Percentiles rank a stretch among this genome's conserved stretches.
Evolutionary conservation across 2,797 vertebrate genomes (phyloP).

Genomic region (Acrossocheilus fasciatus): DNA sequence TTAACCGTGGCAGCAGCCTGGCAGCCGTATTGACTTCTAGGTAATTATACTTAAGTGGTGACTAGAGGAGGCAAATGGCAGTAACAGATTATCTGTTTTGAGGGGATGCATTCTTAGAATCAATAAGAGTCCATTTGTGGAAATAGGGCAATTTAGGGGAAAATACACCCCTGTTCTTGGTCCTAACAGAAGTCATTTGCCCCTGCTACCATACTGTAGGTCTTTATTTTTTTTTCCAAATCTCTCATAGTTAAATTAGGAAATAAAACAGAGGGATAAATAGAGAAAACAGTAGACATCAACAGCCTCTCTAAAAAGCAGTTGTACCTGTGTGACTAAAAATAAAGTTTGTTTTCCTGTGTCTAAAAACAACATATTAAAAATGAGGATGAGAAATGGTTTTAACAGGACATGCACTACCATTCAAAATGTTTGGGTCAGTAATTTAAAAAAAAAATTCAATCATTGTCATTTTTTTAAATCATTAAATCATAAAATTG

Average conservation of each 20-base stretch:
- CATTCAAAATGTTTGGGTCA: background rate
- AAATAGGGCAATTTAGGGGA: constrained; percentile 78
- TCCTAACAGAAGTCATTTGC: constrained; percentile 69
- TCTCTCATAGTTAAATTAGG: constrained; percentile 41
- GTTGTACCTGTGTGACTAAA: background rate
- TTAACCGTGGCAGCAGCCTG: constrained; percentile 68
- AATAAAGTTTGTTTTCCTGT: background rate
- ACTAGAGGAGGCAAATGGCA: constrained; percentile 75
- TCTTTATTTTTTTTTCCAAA: constrained; percentile 4
- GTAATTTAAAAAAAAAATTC: too few species aligned
- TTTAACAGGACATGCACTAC: background rate
- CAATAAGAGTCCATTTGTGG: constrained; percentile 82
- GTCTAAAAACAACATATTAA: background rate
- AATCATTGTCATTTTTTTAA: background rate
- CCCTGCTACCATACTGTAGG: constrained; percentile 34
- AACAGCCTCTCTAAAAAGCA: background rate
- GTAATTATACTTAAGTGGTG: constrained; percentile 80
- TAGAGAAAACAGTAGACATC: background rate
- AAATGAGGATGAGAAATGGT: background rate
- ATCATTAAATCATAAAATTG: background rate
- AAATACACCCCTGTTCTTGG: constrained; percentile 71
- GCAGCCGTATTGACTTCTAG: constrained; percentile 65
- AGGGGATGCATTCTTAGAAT: constrained; percentile 79
- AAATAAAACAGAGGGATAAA: constrained; percentile 35
- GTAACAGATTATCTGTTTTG: constrained; percentile 77